These are phyloP conservation scores for Anastrepha ludens DNA, from an alignment of 1,140 invertebrate species.

Conservation along the genomic window DNA sequence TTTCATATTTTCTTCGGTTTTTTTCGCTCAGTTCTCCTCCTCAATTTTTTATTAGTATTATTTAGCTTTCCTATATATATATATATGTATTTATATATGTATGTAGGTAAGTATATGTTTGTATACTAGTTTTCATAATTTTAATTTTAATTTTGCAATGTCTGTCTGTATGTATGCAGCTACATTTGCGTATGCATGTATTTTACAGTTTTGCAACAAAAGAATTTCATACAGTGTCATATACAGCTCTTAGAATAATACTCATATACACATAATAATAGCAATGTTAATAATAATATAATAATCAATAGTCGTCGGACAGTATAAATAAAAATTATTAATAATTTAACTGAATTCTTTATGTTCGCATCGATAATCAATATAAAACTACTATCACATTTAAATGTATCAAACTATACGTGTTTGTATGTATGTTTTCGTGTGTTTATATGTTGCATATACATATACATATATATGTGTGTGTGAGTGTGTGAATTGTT, in stretches of 20 bases:
- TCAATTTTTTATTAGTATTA: not conserved
- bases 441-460: not conserved
- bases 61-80: not conserved
- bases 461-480: not conserved
- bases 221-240: not conserved
- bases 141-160: not conserved
- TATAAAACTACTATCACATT: slow-evolving; percentile 57
- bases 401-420: slow-evolving; percentile 52
- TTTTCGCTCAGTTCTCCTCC: not conserved
- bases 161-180: not conserved
- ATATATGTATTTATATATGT: not conserved
- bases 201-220: slow-evolving; percentile 37
- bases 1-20: not conserved
- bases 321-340: not conserved
- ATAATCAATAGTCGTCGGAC: not conserved
- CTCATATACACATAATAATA: slow-evolving; percentile 15
- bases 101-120: not conserved
- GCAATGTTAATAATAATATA: slow-evolving; percentile 35
- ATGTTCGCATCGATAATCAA: slow-evolving; percentile 31
- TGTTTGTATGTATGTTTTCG: slow-evolving; percentile 47
- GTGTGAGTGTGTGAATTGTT: slow-evolving; percentile 1
- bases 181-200: not conserved
- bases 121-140: not conserved
- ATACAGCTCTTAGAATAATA: not conserved
- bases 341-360: not conserved